Percentiles rank a stretch among this genome's conserved stretches.
These are phyloP conservation scores for Subacronicta megacephala DNA, from an alignment of 2,888 invertebrate genomes.

Conservation along the genomic window DNA sequence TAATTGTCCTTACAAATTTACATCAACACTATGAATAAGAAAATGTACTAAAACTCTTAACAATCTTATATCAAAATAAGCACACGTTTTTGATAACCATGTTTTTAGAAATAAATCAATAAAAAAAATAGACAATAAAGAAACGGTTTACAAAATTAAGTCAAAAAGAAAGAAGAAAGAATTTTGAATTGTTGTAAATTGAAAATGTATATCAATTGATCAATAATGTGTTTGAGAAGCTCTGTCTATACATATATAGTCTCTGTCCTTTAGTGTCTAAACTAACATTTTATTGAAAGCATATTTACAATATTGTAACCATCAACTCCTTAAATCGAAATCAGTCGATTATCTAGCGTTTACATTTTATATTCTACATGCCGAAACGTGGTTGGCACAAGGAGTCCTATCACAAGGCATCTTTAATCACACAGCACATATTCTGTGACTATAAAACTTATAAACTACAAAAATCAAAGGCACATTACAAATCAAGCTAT, in stretches of 20 bases:
- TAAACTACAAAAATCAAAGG: neutral
- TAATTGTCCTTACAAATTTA: constrained; percentile 44
- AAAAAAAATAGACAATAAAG: too few relatives aligned
- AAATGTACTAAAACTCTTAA: constrained; percentile 34
- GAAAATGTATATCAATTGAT: too few relatives aligned
- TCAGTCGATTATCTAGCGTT: constrained; percentile 72
- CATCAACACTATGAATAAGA: constrained; percentile 24
- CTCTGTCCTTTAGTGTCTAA: neutral
- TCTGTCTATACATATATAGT: neutral
- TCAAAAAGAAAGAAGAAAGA: too few relatives aligned
- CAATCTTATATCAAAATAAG: constrained; percentile 4
- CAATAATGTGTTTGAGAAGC: neutral
- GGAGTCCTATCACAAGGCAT: constrained; percentile 44
- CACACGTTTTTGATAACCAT: too few relatives aligned
- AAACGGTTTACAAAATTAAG: too few relatives aligned
- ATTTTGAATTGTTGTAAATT: too few relatives aligned
- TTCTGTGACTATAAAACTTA: constrained; percentile 2
- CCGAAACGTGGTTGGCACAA: constrained; percentile 47
- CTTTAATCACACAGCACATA: constrained; percentile 14
- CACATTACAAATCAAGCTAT: too few relatives aligned
- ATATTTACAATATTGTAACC: constrained; percentile 37
- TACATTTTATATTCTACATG: constrained; percentile 30
- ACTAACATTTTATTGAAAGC: constrained; percentile 15
- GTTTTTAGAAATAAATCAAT: too few relatives aligned
- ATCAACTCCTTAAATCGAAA: constrained; percentile 61